phyloP scores from a whole-genome alignment of 2,113 vertebrate species.

The Sylvietta virens region DNA sequence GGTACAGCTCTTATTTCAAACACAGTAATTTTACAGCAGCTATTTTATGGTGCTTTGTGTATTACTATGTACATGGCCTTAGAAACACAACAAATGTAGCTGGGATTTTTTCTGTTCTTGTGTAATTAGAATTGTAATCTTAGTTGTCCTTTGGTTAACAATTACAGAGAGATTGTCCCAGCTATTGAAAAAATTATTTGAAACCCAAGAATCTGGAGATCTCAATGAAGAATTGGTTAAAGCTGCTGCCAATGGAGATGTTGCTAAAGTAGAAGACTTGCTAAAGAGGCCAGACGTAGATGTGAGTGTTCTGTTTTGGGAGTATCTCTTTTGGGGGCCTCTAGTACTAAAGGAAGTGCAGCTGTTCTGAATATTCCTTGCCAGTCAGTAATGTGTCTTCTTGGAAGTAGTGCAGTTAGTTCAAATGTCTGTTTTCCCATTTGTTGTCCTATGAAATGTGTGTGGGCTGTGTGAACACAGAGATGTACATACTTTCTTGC shows the following conservation, averaged over 20 bases:
- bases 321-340: neutral
- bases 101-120: neutral
- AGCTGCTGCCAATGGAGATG: conserved; percentile 96
- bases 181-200: conserved; percentile 96
- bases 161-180: conserved; percentile 92
- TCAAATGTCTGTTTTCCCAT: neutral
- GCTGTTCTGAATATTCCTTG: neutral
- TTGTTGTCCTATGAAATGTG: neutral
- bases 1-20: neutral
- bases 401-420: neutral
- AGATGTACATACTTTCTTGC: neutral
- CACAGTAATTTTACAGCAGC: neutral
- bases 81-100: neutral
- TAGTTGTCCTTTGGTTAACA: conserved; percentile 43
- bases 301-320: conserved; percentile 70
- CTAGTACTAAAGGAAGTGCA: neutral
- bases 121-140: neutral
- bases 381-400: neutral
- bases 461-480: neutral
- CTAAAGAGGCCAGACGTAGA: conserved; percentile 96
- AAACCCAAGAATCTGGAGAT: conserved; percentile 98
- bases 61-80: neutral
- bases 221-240: conserved; percentile 99
- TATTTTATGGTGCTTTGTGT: neutral
- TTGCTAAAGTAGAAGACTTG: conserved; percentile 98